Evolutionary conservation across 2,113 vertebrate genomes (phyloP).

Genomic region (Paracanthobrama guichenoti): DNA sequence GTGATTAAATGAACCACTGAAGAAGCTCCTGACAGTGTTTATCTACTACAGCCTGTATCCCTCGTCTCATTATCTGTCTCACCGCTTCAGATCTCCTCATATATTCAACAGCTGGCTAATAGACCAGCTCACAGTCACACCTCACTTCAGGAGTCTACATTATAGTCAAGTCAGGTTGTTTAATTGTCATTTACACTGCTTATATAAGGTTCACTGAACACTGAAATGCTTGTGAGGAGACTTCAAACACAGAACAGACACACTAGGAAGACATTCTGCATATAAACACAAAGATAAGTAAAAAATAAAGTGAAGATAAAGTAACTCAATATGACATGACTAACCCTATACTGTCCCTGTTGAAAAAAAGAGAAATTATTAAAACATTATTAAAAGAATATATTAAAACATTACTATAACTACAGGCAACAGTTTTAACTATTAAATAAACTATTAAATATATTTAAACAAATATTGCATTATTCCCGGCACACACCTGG

Average conservation of each 20-base stretch:
- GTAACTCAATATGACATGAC: not conserved
- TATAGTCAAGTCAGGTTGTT: not conserved
- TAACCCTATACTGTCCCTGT: not conserved
- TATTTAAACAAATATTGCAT: not conserved
- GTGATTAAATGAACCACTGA: slow-evolving; percentile 18
- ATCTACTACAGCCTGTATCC: not conserved
- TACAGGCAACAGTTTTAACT: not conserved
- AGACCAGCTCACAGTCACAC: not conserved
- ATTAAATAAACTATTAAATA: not conserved
- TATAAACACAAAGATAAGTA: not conserved
- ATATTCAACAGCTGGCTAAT: not conserved
- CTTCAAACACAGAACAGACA: not conserved
- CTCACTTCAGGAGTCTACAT: not conserved
- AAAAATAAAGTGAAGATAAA: not conserved
- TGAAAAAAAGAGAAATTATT: not conserved
- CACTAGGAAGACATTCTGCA: not conserved
- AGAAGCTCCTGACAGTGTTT: not conserved
- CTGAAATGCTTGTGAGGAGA: not conserved
- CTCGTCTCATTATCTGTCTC: not conserved
- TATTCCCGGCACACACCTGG: not conserved
- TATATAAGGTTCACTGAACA: not conserved
- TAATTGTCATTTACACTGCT: not conserved
- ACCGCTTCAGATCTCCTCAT: not conserved
- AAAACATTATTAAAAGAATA: not conserved
- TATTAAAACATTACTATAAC: not conserved